Evolutionary conservation across 2,797 vertebrate genomes (phyloP), one percentile per base, ranked within the genome.

Genomic region (Anabacerthia variegaticeps): DNA sequence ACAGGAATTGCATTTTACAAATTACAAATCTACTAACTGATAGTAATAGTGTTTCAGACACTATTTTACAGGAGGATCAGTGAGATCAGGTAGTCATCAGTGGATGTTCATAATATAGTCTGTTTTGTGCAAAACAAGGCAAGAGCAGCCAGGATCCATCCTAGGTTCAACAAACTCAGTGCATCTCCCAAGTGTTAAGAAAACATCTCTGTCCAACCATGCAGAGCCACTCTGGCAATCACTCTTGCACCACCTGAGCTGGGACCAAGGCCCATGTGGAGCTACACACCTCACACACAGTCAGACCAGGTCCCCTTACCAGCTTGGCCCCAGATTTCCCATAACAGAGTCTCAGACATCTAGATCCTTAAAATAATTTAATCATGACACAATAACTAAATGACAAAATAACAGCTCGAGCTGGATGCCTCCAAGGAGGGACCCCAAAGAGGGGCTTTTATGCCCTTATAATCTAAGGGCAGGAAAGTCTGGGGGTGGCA

Each of bases 401-500:
- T 30, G 32, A 56, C 7, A 56, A 48, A 48, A 39, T 9, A 43
- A 24, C 5, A 63, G 28, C 28, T 58, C 0, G 0, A 58, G 21
- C n/a, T 88, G 39, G 20, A 14, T 39, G 17, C 30, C 66, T 72
- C 44, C 26, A 34, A 52, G 30, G 39, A 52, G 4, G 26, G 10
- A 71, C 12, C 10, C 24, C 7, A 17, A 51, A 52, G 8, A 65
- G 58, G 7, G 30, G n/a, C 14, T 65, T 84, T 77, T 36, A 12
- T 34, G 2, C 8, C n/a, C 14, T 46, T 32, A 20, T 26, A 27
- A 21, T 32, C 10, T 10, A 34, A 34, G 12, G 3, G 10, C 12
- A 5, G 66, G 15, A 36, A 39, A 24, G 39, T 18, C 34, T 32
- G 44, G 18, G 8, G 8, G 2, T 17, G 2, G 7, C 22, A 24